A percentile compares a stretch with the other conserved stretches of the same genome.
Conservation (phyloP, 2,888 invertebrate genomes). For the Stenchaetothrips biformis region DNA sequence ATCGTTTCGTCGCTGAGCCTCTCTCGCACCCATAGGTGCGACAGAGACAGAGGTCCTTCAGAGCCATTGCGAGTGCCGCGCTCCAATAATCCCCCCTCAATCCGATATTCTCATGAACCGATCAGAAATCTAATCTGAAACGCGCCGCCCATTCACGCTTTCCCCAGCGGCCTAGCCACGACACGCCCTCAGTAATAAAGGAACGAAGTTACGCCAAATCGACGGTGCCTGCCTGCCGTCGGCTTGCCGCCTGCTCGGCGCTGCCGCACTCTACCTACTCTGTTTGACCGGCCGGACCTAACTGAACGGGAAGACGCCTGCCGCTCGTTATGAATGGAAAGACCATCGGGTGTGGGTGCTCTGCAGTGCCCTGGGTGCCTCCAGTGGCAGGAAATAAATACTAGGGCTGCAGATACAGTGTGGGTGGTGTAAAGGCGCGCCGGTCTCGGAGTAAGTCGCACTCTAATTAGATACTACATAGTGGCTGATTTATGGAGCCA, state of each 20-base stretch:
- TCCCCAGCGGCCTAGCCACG: not conserved
- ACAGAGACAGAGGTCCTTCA: no score
- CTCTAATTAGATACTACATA: slow-evolving; percentile 17
- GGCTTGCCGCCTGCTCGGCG: no score
- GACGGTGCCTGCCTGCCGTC: not conserved
- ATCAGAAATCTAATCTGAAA: not conserved
- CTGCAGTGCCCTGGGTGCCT: no score
- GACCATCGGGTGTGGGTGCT: no score
- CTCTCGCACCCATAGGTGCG: no score
- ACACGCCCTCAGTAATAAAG: not conserved
- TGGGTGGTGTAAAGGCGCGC: not conserved
- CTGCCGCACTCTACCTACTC: no score
- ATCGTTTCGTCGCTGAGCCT: no score
- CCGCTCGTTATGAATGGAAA: no score
- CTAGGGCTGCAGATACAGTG: not conserved
- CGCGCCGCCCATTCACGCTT: not conserved
- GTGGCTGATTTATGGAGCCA: slow-evolving; percentile 1
- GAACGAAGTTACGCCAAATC: not conserved
- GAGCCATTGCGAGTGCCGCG: no score
- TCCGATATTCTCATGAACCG: not conserved
- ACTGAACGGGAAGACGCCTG: no score
- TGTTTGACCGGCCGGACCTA: no score
- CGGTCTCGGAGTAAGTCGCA: not conserved
- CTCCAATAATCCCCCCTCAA: no score
- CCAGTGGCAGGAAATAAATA: slow-evolving; percentile 12